Evolutionary conservation across 2,797 vertebrate species (phyloP).

Genomic region (Anabacerthia variegaticeps): DNA sequence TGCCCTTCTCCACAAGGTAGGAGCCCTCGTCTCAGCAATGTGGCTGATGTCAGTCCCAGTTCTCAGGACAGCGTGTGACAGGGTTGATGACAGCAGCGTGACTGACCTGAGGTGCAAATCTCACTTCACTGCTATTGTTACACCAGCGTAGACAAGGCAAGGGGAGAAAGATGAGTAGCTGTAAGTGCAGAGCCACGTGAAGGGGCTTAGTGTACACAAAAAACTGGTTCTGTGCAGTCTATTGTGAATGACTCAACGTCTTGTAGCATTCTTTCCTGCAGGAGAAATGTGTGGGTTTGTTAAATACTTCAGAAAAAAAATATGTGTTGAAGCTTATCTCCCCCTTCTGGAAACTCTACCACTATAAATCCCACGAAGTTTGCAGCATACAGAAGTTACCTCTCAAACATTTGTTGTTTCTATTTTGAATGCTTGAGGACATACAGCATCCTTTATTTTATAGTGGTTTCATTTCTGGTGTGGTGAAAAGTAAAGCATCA

Average conservation of each 20-base stretch:
- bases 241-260: neutral
- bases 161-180: neutral
- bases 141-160: fast-evolving
- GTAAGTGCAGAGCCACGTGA: fast-evolving
- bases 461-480: neutral
- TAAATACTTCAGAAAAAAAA: neutral
- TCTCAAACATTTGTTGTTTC: neutral
- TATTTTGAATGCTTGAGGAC: neutral
- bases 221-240: neutral
- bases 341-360: neutral
- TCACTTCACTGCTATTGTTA: neutral
- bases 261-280: neutral
- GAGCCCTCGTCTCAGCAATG: neutral
- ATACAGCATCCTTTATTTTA: neutral
- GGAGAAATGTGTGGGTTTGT: neutral
- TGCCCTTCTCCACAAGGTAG: neutral
- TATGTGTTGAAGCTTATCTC: neutral
- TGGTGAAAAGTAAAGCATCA: neutral
- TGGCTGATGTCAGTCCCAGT: fast-evolving
- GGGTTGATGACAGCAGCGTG: neutral
- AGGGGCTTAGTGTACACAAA: neutral
- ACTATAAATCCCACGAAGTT: neutral
- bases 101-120: neutral
- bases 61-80: fast-evolving
- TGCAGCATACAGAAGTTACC: neutral